These are phyloP conservation scores for Amiota communis DNA, from an alignment of 2,888 invertebrate genomes.

Conservation along the genomic window DNA sequence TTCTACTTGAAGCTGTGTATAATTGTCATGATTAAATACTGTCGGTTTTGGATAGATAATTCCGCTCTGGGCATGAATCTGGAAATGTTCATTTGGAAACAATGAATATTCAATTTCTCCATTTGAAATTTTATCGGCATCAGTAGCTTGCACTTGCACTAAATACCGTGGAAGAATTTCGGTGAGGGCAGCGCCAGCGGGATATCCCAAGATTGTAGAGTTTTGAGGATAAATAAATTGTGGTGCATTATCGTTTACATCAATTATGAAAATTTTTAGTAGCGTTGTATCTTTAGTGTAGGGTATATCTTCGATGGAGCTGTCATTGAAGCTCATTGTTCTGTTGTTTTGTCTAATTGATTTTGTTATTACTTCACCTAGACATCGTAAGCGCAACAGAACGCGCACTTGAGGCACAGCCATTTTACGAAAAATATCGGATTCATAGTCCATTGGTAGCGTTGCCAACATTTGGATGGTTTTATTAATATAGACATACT, in stretches of 20 bases:
- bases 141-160: slow-evolving; percentile 50
- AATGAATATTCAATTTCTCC: slow-evolving; percentile 53
- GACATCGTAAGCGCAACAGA: slow-evolving; percentile 49
- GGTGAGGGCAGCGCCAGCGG: slow-evolving; percentile 43
- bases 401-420: slow-evolving; percentile 53
- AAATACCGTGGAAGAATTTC: slow-evolving; percentile 54
- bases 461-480: slow-evolving; percentile 51
- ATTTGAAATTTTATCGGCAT: slow-evolving; percentile 56
- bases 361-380: background rate
- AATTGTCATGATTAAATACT: slow-evolving; percentile 39
- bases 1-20: slow-evolving; percentile 45
- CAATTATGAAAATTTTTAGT: slow-evolving; percentile 54
- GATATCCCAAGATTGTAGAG: slow-evolving; percentile 53
- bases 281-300: slow-evolving; percentile 50
- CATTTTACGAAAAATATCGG: slow-evolving; percentile 47
- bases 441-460: slow-evolving; percentile 56
- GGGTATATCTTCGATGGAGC: slow-evolving; percentile 48
- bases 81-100: slow-evolving; percentile 51
- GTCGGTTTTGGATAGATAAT: slow-evolving; percentile 52
- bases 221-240: slow-evolving; percentile 48
- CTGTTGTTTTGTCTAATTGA: too few species aligned
- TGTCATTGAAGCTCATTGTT: slow-evolving; percentile 6
- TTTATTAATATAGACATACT: slow-evolving; percentile 51
- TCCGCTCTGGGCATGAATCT: slow-evolving; percentile 53
- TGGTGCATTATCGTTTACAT: slow-evolving; percentile 61